Percentiles rank a stretch among this genome's conserved stretches.
Conservation (phyloP, 2,888 invertebrate genomes). For the Hydropsyche betteni region DNA sequence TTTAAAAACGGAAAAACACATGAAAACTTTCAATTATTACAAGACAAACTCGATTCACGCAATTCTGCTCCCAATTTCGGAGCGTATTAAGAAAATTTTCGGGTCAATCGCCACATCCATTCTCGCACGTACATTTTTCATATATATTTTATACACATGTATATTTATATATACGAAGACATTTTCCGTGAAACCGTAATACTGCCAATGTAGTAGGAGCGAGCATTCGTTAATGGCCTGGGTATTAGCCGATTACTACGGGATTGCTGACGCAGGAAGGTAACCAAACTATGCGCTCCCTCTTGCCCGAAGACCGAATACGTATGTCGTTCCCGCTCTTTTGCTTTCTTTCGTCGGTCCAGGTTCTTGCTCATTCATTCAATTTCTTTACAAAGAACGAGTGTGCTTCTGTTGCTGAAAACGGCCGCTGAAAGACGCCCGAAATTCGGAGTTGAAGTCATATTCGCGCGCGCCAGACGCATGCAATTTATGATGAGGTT, state of each 20-base stretch:
- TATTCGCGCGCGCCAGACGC: no score
- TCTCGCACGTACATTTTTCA: background rate
- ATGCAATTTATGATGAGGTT: no score
- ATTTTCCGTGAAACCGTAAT: conserved; percentile 21
- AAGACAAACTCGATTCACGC: no score
- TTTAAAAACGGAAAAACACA: no score
- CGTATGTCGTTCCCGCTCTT: background rate
- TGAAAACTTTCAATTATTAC: no score
- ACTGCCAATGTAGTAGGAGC: conserved; percentile 32
- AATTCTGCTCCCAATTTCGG: no score
- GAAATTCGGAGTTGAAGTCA: background rate
- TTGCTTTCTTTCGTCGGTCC: background rate
- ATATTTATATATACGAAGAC: background rate
- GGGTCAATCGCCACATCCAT: no score
- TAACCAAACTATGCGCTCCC: conserved; percentile 20
- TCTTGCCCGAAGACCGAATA: no score
- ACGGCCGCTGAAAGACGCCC: conserved; percentile 9
- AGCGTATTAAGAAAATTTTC: no score
- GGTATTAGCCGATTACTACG: conserved; percentile 42
- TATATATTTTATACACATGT: conserved; percentile 20
- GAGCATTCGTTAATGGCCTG: conserved; percentile 40
- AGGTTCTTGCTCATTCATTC: conserved; percentile 14
- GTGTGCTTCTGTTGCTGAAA: background rate
- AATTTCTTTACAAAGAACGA: conserved; percentile 15
- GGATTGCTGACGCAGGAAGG: conserved; percentile 36